A percentile compares a stretch with the other conserved stretches of the same genome.
Conservation (phyloP, 2,888 invertebrate species). For the Cenopis cana region DNA sequence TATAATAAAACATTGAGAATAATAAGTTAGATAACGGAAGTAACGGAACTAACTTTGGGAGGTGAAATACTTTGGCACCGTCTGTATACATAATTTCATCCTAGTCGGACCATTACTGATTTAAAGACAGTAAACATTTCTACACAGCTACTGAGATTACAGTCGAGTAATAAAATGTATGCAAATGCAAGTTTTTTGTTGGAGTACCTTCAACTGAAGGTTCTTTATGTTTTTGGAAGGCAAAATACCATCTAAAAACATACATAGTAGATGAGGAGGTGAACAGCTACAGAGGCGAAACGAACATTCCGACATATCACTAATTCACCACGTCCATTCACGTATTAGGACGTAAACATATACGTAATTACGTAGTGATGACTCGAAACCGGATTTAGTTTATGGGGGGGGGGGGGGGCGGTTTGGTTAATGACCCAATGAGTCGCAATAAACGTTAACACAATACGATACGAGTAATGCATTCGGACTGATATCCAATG, state of each 20-base stretch:
- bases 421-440: too few relatives aligned
- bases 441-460: too few relatives aligned
- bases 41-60: not conserved
- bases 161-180: slow-evolving; percentile 1
- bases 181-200: slow-evolving; percentile 19
- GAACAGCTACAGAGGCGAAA: not conserved
- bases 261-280: not conserved
- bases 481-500: not conserved
- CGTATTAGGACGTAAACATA: too few relatives aligned
- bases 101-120: not conserved
- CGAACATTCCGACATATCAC: too few relatives aligned
- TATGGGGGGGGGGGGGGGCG: too few relatives aligned
- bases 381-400: too few relatives aligned
- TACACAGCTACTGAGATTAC: slow-evolving; percentile 4
- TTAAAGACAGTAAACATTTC: not conserved
- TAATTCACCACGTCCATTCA: too few relatives aligned
- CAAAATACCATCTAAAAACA: too few relatives aligned
- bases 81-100: not conserved
- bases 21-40: not conserved
- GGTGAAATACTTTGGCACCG: not conserved
- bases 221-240: slow-evolving; percentile 1
- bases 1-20: not conserved
- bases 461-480: too few relatives aligned
- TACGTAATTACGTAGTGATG: too few relatives aligned
- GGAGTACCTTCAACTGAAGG: not conserved